A percentile compares a stretch with the other conserved stretches of the same genome.
Conservation (phyloP, 2,888 invertebrate species). For the Isotomurus palustris region DNA sequence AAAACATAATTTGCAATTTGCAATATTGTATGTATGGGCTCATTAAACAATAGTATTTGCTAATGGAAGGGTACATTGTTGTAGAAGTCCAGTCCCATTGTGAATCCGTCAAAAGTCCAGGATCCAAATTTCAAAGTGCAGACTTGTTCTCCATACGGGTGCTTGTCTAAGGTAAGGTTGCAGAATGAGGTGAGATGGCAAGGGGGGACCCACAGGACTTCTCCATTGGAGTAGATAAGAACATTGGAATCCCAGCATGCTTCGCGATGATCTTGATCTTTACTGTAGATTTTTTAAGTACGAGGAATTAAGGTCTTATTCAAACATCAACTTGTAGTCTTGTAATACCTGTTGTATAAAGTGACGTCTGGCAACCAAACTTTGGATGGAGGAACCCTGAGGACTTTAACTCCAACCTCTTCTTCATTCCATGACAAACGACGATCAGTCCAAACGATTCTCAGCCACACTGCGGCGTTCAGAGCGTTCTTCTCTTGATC, state of each 20-base stretch:
- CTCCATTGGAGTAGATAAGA: conserved; percentile 24
- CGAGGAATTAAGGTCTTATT: not conserved
- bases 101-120: conserved; percentile 37
- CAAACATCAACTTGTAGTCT: not conserved
- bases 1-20: not conserved
- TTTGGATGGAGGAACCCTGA: conserved; percentile 24
- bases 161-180: conserved; percentile 21
- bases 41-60: not conserved
- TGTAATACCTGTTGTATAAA: conserved; percentile 37
- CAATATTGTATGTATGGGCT: not conserved
- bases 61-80: conserved; percentile 16
- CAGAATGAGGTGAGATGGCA: conserved; percentile 31
- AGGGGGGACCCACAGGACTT: conserved; percentile 32
- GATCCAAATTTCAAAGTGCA: conserved; percentile 36
- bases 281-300: conserved; percentile 6
- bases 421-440: conserved; percentile 30
- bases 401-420: conserved; percentile 20
- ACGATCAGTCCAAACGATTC: conserved; percentile 37
- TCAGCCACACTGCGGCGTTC: conserved; percentile 3
- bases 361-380: conserved; percentile 38
- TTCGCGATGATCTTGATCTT: conserved; percentile 14
- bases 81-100: conserved; percentile 27
- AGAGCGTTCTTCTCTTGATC: not conserved
- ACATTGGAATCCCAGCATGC: conserved; percentile 29
- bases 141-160: conserved; percentile 29